These are phyloP conservation scores for Oryctolagus cuniculus DNA, from an alignment of 2,113 vertebrate species.

Conservation along the genomic window mOryCun1.1 NC_091450.1:23390501-23391000, in stretches of 20 bases:
- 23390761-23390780: constrained; percentile 74
- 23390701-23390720: constrained; percentile 72
- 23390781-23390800: constrained; percentile 63
- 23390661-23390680: constrained; percentile 71
- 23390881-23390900: constrained; percentile 71
- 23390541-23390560: constrained; percentile 12
- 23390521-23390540: constrained; percentile 6
- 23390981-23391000: constrained; percentile 43
- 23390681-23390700: constrained; percentile 45
- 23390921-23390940: constrained; percentile 49
- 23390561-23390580: constrained; percentile 8
- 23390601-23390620: constrained; percentile 64
- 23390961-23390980: constrained; percentile 58
- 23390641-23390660: constrained; percentile 56
- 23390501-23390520: constrained; percentile 60
- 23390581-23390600: constrained; percentile 56
- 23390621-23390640: constrained; percentile 55
- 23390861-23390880: constrained; percentile 46
- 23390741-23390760: constrained; percentile 77
- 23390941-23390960: constrained; percentile 63
- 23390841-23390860: constrained; percentile 69
- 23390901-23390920: constrained; percentile 72
- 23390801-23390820: constrained; percentile 56
- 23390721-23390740: constrained; percentile 70
- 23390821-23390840: constrained; percentile 66